phyloP scores from a whole-genome alignment of 2,888 invertebrate species.

The Drosophila mercatorum region DNA sequence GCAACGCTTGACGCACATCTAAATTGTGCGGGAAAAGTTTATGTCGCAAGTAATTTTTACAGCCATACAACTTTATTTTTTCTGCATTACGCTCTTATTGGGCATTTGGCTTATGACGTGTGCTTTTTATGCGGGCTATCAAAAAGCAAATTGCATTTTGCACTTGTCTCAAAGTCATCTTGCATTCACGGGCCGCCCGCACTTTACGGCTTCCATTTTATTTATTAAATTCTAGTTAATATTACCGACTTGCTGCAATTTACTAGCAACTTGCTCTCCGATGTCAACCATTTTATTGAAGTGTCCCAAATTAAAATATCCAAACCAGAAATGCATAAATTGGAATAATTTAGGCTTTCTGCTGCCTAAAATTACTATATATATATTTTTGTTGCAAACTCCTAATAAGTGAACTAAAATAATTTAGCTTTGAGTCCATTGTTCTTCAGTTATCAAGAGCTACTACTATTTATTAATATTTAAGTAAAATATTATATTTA shows the following conservation, averaged over 20 bases:
- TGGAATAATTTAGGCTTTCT: too few species aligned
- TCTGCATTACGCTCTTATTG: slow-evolving; percentile 51
- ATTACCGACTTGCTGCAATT: not conserved
- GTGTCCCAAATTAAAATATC: too few species aligned
- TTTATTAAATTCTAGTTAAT: not conserved
- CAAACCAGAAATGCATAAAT: too few species aligned
- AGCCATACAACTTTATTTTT: slow-evolving; percentile 69
- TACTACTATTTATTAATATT: too few species aligned
- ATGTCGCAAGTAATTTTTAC: slow-evolving; percentile 71
- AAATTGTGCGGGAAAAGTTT: slow-evolving; percentile 77
- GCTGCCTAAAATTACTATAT: too few species aligned
- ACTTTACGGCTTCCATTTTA: not conserved
- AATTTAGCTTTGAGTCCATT: too few species aligned
- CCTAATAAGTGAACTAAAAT: too few species aligned
- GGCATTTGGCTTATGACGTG: slow-evolving; percentile 49
- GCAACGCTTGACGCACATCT: slow-evolving; percentile 74
- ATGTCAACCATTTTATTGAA: too few species aligned
- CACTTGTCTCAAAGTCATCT: slow-evolving; percentile 49
- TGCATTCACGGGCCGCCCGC: slow-evolving; percentile 22
- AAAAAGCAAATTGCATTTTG: slow-evolving; percentile 57
- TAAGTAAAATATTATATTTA: not conserved
- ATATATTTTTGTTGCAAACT: too few species aligned
- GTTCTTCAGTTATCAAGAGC: too few species aligned
- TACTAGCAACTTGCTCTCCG: too few species aligned
- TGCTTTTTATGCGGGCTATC: slow-evolving; percentile 49